A percentile compares a stretch with the other conserved stretches of the same genome.
Evolutionary conservation across 2,797 vertebrate genomes (phyloP).

Genomic region (Acridotheres tristis): DNA sequence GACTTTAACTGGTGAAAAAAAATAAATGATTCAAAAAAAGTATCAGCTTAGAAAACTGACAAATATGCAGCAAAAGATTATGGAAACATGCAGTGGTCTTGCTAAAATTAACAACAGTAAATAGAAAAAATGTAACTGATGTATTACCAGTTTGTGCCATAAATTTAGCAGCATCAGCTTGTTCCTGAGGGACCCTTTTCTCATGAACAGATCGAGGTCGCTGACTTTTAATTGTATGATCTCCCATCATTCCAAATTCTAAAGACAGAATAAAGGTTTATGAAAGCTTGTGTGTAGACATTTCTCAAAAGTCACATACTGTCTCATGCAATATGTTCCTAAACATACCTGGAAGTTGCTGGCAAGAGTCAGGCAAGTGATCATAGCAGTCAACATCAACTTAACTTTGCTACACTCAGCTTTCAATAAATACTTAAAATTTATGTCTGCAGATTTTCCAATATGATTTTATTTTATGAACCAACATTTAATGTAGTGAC

Average conservation of each 20-base stretch:
- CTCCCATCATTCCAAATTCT: conserved; percentile 99
- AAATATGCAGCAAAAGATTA: conserved; percentile 85
- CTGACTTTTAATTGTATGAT: conserved; percentile 99
- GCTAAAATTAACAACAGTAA: conserved; percentile 89
- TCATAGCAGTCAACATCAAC: conserved; percentile 62
- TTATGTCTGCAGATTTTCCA: conserved; percentile 57
- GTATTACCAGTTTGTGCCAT: conserved; percentile 99
- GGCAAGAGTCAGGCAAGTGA: conserved; percentile 62
- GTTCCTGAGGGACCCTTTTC: conserved; percentile 99
- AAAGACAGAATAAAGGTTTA: conserved; percentile 99
- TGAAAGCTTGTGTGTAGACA: conserved; percentile 93
- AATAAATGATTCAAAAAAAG: conserved; percentile 81
- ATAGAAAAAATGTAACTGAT: conserved; percentile 94
- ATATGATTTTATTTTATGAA: conserved; percentile 58
- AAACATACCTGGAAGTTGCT: conserved; percentile 71
- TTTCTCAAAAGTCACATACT: conserved; percentile 82
- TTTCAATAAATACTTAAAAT: conserved; percentile 60
- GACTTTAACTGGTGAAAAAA: conserved; percentile 84
- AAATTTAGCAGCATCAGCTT: conserved; percentile 99
- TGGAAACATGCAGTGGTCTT: conserved; percentile 97
- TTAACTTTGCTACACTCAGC: conserved; percentile 64
- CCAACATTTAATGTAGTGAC: conserved; percentile 64
- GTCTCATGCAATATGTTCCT: conserved; percentile 85
- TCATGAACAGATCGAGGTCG: conserved; percentile 99
- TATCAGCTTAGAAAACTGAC: conserved; percentile 84